Percentiles rank a stretch among this genome's conserved stretches.
Conservation (phyloP, 35 echinoderm and acorn worm genomes). For the Amphiura filiformis region DNA sequence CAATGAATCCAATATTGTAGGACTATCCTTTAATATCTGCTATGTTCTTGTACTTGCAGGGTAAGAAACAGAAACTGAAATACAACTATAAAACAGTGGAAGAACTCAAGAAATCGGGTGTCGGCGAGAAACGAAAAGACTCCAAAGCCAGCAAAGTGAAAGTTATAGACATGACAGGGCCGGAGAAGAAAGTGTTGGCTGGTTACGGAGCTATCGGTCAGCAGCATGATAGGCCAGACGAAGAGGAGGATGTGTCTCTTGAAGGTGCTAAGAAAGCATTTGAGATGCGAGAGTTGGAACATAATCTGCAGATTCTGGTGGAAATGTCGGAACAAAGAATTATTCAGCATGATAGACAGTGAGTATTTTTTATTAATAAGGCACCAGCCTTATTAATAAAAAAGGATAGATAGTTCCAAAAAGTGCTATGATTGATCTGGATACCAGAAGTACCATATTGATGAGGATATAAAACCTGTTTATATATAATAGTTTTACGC, state of each 20-base stretch:
- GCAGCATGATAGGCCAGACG: slow-evolving; percentile 63
- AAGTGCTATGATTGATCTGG: no score
- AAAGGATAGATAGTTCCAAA: background rate
- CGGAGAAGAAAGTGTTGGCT: slow-evolving; percentile 75
- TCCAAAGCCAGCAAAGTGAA: slow-evolving; percentile 61
- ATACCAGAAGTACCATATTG: no score
- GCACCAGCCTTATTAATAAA: background rate
- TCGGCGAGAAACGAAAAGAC: slow-evolving; percentile 38
- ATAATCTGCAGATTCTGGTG: slow-evolving; percentile 86
- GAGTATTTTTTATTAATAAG: slow-evolving; percentile 24
- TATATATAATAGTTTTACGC: no score
- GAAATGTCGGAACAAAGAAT: slow-evolving; percentile 90
- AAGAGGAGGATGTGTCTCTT: slow-evolving; percentile 39
- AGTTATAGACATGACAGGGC: slow-evolving; percentile 95
- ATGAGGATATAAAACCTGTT: no score
- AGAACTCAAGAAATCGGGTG: slow-evolving; percentile 59
- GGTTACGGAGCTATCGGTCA: slow-evolving; percentile 72
- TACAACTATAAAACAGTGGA: slow-evolving; percentile 89
- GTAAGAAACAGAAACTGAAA: slow-evolving; percentile 51
- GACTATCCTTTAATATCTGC: no score
- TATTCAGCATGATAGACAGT: slow-evolving; percentile 96
- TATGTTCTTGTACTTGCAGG: no score
- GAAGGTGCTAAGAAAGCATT: slow-evolving; percentile 62
- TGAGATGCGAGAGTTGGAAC: slow-evolving; percentile 91
- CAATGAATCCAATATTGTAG: no score